Conservation (phyloP, 1,140 invertebrate species). For the Heliothis virescens region DNA sequence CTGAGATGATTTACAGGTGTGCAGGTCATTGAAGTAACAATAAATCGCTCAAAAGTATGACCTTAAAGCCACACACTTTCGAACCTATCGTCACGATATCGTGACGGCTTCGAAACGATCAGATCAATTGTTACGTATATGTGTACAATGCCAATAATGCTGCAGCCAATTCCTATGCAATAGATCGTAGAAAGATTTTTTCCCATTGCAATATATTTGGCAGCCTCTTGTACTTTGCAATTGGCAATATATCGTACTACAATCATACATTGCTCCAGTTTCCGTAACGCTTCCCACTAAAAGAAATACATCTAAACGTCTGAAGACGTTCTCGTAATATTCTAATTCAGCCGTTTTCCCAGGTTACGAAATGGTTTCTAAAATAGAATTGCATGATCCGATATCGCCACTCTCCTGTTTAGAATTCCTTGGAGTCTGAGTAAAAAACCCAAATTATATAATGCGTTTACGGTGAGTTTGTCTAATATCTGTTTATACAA, state of each 20-base stretch:
- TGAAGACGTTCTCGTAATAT: constrained; percentile 22
- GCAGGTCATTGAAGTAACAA: constrained; percentile 23
- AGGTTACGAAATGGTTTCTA: constrained; percentile 39
- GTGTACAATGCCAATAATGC: constrained; percentile 15
- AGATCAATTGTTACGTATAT: constrained; percentile 32
- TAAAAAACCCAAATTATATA: constrained; percentile 50
- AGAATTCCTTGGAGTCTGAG: constrained; percentile 42
- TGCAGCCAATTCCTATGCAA: constrained; percentile 32
- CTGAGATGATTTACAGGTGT: not conserved
- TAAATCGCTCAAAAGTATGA: constrained; percentile 19
- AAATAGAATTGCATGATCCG: constrained; percentile 35
- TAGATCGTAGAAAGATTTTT: constrained; percentile 14
- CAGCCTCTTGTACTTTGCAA: constrained; percentile 32
- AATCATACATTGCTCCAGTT: constrained; percentile 25
- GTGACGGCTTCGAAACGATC: constrained; percentile 25
- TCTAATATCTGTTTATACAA: constrained; percentile 67
- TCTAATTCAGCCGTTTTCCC: constrained; percentile 32
- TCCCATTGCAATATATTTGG: too few species aligned
- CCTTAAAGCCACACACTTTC: constrained; percentile 29
- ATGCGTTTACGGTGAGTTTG: constrained; percentile 55
- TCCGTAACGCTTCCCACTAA: constrained; percentile 13
- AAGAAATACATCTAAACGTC: constrained; percentile 31
- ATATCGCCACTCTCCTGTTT: constrained; percentile 34
- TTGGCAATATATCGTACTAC: constrained; percentile 9
- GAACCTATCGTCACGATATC: constrained; percentile 36